Evolutionary conservation across 2,113 vertebrate genomes (phyloP), one percentile per base, ranked within the genome.

Genomic region (Fulica atra): DNA sequence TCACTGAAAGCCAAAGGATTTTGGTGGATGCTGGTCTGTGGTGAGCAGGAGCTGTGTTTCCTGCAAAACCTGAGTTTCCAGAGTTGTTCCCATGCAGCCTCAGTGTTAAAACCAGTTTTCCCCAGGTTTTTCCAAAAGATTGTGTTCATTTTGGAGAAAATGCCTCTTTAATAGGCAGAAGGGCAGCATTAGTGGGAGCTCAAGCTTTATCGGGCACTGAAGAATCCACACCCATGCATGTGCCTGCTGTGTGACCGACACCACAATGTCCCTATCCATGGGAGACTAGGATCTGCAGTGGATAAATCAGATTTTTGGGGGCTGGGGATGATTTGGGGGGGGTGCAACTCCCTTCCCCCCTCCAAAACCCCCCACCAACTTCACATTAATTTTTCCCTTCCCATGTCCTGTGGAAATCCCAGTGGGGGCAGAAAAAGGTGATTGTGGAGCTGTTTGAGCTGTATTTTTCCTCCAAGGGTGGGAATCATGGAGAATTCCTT

Each of bases 341-440:
- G 10, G n/a, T n/a, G 50, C 50, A 51, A 6, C 28, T 26, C 36
- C 48, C 42, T 18, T 16, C 21, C 38, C 7, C 60, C 13, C 19
- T 46, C 7, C 0, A 11, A 56, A 35, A 6, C 3, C 5, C 0
- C 1, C 14, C 33, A 48, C 12, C 3, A 0, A 12, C 19, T 9
- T 35, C 24, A 46, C 20, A 16, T 1, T 0, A 10, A 7, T 13
- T n/a, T 38, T 71, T 12, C 71, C 46, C 17, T 56, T 66, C 15
- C 15, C 1, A 0, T 7, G 3, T 12, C 33, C 44, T 77, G 54
- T 61, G 46, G 11, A 63, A 66, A 54, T 13, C 4, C 31, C 38
- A 44, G 21, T n/a, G 44, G 44, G 16, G 16, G 5, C 18, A 53
- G 16, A 36, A 15, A 42, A 70, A 38, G 16, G 36, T 63, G 54